These are phyloP conservation scores for Labia minor DNA, from an alignment of 2,888 invertebrate genomes.

Conservation along the genomic window DNA sequence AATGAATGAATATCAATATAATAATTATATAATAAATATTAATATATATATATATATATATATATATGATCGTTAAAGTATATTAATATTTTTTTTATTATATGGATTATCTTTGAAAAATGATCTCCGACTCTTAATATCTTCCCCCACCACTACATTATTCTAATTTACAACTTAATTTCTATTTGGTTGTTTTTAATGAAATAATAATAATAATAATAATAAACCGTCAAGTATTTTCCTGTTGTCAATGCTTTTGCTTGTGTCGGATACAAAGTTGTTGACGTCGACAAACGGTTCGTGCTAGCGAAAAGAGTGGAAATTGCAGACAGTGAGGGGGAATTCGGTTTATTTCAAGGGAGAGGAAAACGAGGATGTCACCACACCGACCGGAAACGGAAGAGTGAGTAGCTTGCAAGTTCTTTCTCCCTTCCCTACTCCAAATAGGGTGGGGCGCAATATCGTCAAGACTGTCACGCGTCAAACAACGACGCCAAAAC, in stretches of 20 bases:
- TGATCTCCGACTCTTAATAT: no score
- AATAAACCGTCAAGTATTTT: background rate
- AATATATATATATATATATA: no score
- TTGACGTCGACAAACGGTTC: background rate
- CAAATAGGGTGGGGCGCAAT: background rate
- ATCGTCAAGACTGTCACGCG: background rate
- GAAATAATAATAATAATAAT: no score
- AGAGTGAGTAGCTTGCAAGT: background rate
- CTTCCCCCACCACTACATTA: no score
- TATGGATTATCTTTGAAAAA: no score
- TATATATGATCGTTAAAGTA: no score
- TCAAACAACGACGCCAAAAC: background rate
- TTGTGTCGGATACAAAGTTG: background rate
- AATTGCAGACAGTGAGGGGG: background rate
- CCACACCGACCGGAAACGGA: slow-evolving; percentile 4
- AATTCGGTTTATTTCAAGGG: background rate
- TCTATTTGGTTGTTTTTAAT: no score
- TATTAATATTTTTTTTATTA: no score
- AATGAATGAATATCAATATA: no score
- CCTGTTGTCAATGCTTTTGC: background rate
- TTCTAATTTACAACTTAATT: no score
- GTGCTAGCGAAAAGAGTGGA: background rate
- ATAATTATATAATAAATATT: no score
- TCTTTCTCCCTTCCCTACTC: background rate
- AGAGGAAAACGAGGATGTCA: background rate